Base-by-base conservation (phyloP, 2,888 invertebrate genomes). In the Exocentrus adspersus region DNA sequence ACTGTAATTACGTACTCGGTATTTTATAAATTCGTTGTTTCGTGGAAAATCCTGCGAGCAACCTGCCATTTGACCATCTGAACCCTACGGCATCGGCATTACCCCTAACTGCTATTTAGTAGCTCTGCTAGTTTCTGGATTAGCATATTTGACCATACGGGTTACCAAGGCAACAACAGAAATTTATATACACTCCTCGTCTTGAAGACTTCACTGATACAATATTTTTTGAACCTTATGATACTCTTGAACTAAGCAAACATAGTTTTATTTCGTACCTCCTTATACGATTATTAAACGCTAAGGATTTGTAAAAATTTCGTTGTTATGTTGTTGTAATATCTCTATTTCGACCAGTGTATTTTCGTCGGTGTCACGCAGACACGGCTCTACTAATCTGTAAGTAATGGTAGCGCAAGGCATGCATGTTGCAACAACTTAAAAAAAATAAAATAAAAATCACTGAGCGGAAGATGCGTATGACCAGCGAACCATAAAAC, bases 351-450 rank as follows among this genome's bases (percentile, higher is more conserved):
- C 58, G 20, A 41, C 12, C 41, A 30, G 56, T 19, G 41, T 20
- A 58, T 48, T 58, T 58, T 58, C 32, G 30, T 43, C 16, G 41
- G 37, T 37, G 50, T 24, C 48, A 50, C 51, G 50, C 48, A 48
- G 48, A 32, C 21, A 48, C 37, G 19, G 48, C 37, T 46, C 30
- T 17, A 58, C 48, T 59, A 59, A 50, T 59, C 51, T 28, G 37
- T 46, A 32, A 20, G 20, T 51, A 50, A 59, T 59, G 37, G 28
- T 20, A 42, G 28, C 21, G 17, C 14, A 37, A 17, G 21, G 19
- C 37, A 19, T 53, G 42, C 21, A 20, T 42, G 53, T 42, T 41
- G 28, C 19, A 12, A 48, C 46, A 24, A 28, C 16, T n/a, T n/a
- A n/a, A n/a, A 48, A 48, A 48, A 28, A 10, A 28, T 24, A 12